phyloP scores from a whole-genome alignment of 2,797 vertebrate species.

The Paguma larvata region DNA sequence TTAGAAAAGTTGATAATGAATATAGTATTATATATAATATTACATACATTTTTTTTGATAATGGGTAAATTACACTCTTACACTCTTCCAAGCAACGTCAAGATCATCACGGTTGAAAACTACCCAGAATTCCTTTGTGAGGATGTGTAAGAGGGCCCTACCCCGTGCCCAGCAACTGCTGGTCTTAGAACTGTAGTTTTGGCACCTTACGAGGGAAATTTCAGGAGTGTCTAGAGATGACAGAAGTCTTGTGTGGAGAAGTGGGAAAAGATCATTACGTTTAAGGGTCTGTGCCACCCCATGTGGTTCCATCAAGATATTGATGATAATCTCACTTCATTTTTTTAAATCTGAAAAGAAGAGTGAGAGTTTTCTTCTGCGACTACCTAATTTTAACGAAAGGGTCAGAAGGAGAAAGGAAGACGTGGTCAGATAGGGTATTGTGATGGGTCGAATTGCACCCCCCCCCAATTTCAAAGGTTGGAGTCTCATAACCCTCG shows the following conservation, averaged over 20 bases:
- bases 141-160: not conserved
- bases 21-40: not conserved
- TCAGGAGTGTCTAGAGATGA: not conserved
- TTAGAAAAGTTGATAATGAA: not conserved
- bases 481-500: not conserved
- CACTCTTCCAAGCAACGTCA: not conserved
- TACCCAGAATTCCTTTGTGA: not conserved
- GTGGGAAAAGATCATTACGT: not conserved
- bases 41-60: not conserved
- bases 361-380: not conserved
- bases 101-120: not conserved
- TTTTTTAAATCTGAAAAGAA: not conserved
- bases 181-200: not conserved
- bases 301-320: not conserved
- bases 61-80: not conserved
- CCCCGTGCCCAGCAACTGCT: no score
- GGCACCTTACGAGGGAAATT: not conserved
- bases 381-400: not conserved
- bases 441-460: not conserved
- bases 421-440: not conserved
- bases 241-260: not conserved
- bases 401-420: constrained; percentile 5
- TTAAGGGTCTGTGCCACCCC: not conserved
- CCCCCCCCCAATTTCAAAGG: not conserved
- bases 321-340: not conserved